Percentiles rank a stretch among this genome's conserved stretches.
These are phyloP conservation scores for Polydrusus cervinus DNA, from an alignment of 2,888 invertebrate species.

Conservation along the genomic window DNA sequence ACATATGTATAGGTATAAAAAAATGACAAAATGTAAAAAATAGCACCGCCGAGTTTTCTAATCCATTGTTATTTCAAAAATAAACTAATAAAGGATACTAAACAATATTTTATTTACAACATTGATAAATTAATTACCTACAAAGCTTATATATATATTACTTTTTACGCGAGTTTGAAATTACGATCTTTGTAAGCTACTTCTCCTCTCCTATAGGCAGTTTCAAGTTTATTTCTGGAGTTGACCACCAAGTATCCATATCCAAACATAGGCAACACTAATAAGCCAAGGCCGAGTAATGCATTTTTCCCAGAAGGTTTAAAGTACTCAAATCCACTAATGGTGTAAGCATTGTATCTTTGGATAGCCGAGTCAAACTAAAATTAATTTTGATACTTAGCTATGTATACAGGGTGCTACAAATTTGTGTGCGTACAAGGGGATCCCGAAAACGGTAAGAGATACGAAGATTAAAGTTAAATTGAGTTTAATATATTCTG, in stretches of 20 bases:
- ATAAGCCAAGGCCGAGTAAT: constrained; percentile 66
- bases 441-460: no score
- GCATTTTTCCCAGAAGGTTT: constrained; percentile 75
- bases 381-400: constrained; percentile 64
- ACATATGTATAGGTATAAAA: no score
- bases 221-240: constrained; percentile 75
- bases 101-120: constrained; percentile 30
- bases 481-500: no score
- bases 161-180: constrained; percentile 78
- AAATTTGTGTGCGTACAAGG: no score
- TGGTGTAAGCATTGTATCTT: constrained; percentile 82
- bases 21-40: no score
- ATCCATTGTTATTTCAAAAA: not conserved
- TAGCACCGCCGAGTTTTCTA: no score
- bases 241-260: constrained; percentile 74
- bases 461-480: no score
- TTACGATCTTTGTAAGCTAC: constrained; percentile 83
- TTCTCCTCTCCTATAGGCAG: constrained; percentile 79
- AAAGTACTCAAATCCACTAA: constrained; percentile 79
- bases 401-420: no score
- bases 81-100: not conserved
- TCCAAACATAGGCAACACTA: constrained; percentile 75
- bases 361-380: constrained; percentile 89
- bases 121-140: constrained; percentile 22
- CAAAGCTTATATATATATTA: no score